Base-by-base conservation (phyloP, 2,888 invertebrate genomes). In the Thelaira solivaga region DNA sequence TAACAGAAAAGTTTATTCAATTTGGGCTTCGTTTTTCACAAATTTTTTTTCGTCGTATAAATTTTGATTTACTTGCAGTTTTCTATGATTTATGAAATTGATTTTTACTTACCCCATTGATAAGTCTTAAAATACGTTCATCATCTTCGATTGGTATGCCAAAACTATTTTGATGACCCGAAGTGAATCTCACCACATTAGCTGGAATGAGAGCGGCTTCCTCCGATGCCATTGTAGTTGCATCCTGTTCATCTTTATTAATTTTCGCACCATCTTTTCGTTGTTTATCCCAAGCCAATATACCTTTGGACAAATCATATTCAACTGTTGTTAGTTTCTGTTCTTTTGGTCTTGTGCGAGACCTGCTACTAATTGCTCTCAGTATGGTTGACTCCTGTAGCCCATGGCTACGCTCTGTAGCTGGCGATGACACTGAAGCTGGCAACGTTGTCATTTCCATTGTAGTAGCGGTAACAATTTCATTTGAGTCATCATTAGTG, bases 131-230 rank as follows among this genome's bases (percentile, higher is more conserved):
- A 64, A 89, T 90, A 67, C 90, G 90, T 80, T 90, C 91, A 69
- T 92, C 91, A 75, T 92, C 92, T 83, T 92, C 92, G 51, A 92
- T 91, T 62, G 92, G 91, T 75, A 92, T 90, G 67, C 92, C 92
- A 81, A 92, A 92, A 76, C 91, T 89, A 78, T 92, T 92, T 71
- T 92, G 92, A 86, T 92, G 92, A 41, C 92, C 92, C 43, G 92
- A 92, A 4, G 92, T 92, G 81, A 92, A 92, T 10, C 85, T 84
- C 47, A 88, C 75, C 8, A 85, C 83, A 53, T 84, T 83, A 6
- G 84, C 83, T 0, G 86, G 86, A 8, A 83, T 49, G 72, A 86
- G 69, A 6, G 82, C 81, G 11, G 78, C 64, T 1, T 79, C 82
- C 18, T 81, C 80, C 18, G 80, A 69, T 7, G 68, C 73, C 41